phyloP scores from a whole-genome alignment of 2,113 vertebrate species.

The Noturus placidus region DNA sequence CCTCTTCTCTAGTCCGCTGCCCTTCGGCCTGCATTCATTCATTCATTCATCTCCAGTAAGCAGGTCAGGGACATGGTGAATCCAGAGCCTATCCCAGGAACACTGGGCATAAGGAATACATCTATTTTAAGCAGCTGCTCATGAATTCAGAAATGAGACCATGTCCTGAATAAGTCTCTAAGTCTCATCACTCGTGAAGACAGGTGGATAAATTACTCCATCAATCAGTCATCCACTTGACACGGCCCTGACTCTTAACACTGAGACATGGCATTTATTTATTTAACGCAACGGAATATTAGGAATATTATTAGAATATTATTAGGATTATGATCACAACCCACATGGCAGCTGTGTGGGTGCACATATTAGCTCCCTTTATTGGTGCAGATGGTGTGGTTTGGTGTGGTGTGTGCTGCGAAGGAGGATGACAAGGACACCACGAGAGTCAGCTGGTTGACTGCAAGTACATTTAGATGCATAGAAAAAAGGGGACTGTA shows the following conservation, averaged over 20 bases:
- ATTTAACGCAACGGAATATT: neutral
- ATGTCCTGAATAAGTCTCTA: neutral
- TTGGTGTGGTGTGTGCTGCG: neutral
- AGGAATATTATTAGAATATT: neutral
- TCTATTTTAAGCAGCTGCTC: neutral
- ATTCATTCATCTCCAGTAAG: neutral
- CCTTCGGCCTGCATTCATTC: neutral
- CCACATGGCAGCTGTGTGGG: neutral
- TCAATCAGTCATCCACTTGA: slow-evolving; percentile 5
- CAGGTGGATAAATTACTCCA: neutral
- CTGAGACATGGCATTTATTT: neutral
- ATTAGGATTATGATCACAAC: neutral
- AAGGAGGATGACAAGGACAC: neutral
- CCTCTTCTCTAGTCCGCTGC: neutral
- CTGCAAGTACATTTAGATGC: neutral
- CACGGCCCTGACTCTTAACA: neutral
- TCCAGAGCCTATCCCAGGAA: neutral
- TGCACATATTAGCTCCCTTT: neutral
- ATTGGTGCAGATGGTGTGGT: neutral
- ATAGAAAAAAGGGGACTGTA: neutral
- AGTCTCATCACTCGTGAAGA: neutral
- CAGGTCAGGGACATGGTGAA: neutral
- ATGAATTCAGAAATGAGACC: slow-evolving; percentile 9
- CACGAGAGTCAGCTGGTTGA: neutral
- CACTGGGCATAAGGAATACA: neutral